Evolutionary conservation across 2,888 invertebrate genomes (phyloP).

Genomic region (Tetramorium bicarinatum): DNA sequence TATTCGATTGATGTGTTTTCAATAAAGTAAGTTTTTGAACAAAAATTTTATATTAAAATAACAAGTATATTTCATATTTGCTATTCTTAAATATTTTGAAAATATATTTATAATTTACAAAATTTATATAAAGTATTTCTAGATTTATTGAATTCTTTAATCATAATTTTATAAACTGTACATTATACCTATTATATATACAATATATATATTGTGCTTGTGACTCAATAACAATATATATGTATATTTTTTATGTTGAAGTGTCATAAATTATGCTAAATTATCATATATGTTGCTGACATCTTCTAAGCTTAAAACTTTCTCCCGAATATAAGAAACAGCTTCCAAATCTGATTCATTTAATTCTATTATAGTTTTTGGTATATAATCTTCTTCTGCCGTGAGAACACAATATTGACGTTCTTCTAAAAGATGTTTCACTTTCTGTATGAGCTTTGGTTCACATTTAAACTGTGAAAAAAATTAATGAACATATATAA

Average conservation of each 20-base stretch:
- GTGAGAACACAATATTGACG: slow-evolving; percentile 86
- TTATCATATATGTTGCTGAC: slow-evolving; percentile 89
- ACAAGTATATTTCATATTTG: background rate
- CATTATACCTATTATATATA: background rate
- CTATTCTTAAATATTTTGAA: background rate
- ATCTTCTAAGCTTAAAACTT: slow-evolving; percentile 88
- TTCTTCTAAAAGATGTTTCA: slow-evolving; percentile 87
- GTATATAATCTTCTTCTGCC: slow-evolving; percentile 87
- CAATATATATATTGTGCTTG: too few species aligned
- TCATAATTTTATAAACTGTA: background rate
- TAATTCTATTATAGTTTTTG: slow-evolving; percentile 86
- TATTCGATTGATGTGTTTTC: background rate
- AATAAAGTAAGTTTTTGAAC: slow-evolving; percentile 12
- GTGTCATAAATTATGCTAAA: slow-evolving; percentile 80
- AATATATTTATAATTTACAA: slow-evolving; percentile 14
- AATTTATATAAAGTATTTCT: slow-evolving; percentile 1
- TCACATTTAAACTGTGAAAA: slow-evolving; percentile 88
- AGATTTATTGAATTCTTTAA: background rate
- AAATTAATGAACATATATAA: slow-evolving; percentile 10
- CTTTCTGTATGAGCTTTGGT: slow-evolving; percentile 79
- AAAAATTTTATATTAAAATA: slow-evolving; percentile 15
- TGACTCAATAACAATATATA: background rate
- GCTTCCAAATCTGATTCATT: slow-evolving; percentile 86
- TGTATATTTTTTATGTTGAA: background rate
- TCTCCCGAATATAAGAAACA: slow-evolving; percentile 87